These are phyloP conservation scores for Parambassis ranga DNA, from an alignment of 2,797 vertebrate genomes.

Conservation along the genomic window DNA sequence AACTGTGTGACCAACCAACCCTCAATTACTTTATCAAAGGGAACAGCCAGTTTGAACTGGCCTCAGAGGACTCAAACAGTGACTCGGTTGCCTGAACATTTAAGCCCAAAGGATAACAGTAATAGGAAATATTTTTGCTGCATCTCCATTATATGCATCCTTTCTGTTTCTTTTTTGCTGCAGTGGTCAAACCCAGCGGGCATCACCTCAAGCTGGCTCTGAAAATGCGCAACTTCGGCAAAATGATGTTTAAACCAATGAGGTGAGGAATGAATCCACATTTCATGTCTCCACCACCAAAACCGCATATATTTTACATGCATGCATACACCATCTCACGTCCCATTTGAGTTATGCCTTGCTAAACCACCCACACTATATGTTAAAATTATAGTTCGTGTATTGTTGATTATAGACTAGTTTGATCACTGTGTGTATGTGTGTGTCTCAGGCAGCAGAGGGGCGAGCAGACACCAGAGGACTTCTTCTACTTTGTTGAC, in stretches of 20 bases:
- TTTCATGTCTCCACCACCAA: neutral
- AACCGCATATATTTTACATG: too few species aligned
- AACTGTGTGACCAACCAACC: conserved; percentile 36
- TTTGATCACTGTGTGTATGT: conserved; percentile 21
- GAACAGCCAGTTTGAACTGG: conserved; percentile 7
- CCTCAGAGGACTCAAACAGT: conserved; percentile 5
- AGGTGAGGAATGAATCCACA: conserved; percentile 82
- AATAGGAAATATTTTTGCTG: neutral
- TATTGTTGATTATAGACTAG: conserved; percentile 9
- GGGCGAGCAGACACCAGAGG: conserved; percentile 88
- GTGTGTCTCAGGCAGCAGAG: conserved; percentile 86
- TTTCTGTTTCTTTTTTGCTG: neutral
- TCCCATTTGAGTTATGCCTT: neutral
- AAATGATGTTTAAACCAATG: conserved; percentile 99
- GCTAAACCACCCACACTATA: neutral
- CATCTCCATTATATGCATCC: neutral
- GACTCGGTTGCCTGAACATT: neutral
- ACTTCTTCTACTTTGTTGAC: conserved; percentile 95
- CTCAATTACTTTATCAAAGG: conserved; percentile 60
- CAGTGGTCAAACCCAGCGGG: conserved; percentile 97
- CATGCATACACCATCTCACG: too few species aligned
- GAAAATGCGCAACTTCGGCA: conserved; percentile 90
- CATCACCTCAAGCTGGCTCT: conserved; percentile 94
- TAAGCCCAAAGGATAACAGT: neutral
- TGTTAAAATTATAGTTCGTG: conserved; percentile 1